Evolutionary conservation across 2,113 vertebrate genomes (phyloP), one percentile per base, ranked within the genome.

Genomic region (Gobio gobio): DNA sequence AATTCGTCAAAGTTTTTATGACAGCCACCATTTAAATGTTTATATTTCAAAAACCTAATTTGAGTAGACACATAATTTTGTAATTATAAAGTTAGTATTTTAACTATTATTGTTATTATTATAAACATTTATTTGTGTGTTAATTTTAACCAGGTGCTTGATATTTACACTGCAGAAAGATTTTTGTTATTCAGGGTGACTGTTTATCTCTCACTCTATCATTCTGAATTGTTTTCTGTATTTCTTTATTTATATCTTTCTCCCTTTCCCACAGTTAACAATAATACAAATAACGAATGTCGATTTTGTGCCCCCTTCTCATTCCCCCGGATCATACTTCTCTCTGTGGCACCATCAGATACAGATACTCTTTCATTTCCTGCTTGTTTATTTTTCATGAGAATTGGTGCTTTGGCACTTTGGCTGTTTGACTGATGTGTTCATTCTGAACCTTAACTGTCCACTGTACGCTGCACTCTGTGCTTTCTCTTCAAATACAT

Each of bases 361-460:
- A 47, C 40, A 80, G 58, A 47, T 64, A 80, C 58, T 47, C n/a
- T 80, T 64, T 80, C 9, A 80, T 80, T 80, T 80, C 40, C n/a
- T 47, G n/a, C 78, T 80, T 80, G 40, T 80, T 64, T 80, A 80
- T 63, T 80, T 79, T 80, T 80, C 58, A 64, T 80, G 77, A 63
- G 13, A 63, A 45, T 63, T 18, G 77, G 40, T 18, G 9, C 58
- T 63, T 79, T 63, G 77, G n/a, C 22, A 26, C 22, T 63, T 20
- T 47, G 59, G 58, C 58, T 63, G 36, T 43, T 78, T 40, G 77
- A 79, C 56, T 63, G 77, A 63, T 63, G 36, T 18, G n/a, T 63
- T 79, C 56, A 63, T 29, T 58, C 20, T 56, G 51, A 78, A 78
- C 78, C 40, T 9, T 63, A 47, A 79, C 40, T 64, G 59, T 59